Conservation (phyloP, 2,888 invertebrate genomes). For the Eristalis intricaria region DNA sequence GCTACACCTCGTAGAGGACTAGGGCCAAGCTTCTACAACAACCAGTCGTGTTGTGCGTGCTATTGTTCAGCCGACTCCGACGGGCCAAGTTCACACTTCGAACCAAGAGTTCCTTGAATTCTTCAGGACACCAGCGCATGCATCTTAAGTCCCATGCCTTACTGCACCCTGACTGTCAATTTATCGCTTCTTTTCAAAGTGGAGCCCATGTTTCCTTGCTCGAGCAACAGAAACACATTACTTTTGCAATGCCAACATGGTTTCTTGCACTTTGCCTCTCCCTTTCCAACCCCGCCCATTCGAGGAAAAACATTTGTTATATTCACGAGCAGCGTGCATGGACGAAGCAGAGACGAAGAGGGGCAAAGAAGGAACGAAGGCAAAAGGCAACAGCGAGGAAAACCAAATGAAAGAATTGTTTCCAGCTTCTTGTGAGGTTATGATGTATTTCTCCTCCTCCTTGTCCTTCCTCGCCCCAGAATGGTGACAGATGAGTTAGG, state of each 20-base stretch:
- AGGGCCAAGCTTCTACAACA: too few relatives aligned
- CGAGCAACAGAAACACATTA: background rate
- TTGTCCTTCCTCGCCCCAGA: background rate
- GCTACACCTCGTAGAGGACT: too few relatives aligned
- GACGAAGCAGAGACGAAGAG: too few relatives aligned
- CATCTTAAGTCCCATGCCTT: too few relatives aligned
- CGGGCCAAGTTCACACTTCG: too few relatives aligned
- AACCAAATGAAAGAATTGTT: slow-evolving; percentile 14
- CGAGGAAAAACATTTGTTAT: background rate
- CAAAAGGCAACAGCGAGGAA: background rate
- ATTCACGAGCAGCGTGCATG: background rate
- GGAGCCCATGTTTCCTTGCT: background rate
- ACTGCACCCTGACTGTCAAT: background rate
- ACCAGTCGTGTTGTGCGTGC: too few relatives aligned
- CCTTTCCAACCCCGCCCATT: background rate
- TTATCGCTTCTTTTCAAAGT: background rate
- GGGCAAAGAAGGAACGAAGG: background rate
- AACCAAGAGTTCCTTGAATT: too few relatives aligned
- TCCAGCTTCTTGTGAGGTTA: slow-evolving; percentile 12
- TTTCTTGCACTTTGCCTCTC: background rate
- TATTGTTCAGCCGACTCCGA: too few relatives aligned
- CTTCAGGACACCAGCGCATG: too few relatives aligned
- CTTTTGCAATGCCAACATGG: background rate
- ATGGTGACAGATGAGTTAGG: background rate
- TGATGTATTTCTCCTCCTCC: background rate